Evolutionary conservation across 1,140 invertebrate species (phyloP).

Genomic region (Rhopalosiphum maidis): DNA sequence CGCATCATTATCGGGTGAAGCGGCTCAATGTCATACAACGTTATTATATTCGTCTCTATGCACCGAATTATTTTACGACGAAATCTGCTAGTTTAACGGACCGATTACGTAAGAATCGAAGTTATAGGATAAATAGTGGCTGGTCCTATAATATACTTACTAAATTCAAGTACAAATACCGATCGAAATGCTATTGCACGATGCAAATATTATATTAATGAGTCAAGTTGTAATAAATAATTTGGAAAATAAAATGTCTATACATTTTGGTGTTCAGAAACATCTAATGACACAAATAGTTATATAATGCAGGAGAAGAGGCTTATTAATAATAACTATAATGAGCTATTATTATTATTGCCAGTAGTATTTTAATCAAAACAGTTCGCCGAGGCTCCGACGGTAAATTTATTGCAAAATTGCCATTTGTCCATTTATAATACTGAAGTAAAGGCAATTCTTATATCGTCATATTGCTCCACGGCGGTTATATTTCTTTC

Average conservation of each 20-base stretch:
- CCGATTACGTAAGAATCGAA: too few relatives aligned
- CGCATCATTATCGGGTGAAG: too few relatives aligned
- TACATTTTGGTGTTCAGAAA: background rate
- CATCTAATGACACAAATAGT: background rate
- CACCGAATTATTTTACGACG: background rate
- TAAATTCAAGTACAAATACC: background rate
- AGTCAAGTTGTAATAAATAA: background rate
- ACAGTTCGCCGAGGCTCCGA: too few relatives aligned
- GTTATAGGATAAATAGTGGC: background rate
- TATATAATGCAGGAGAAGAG: background rate
- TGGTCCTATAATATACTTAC: background rate
- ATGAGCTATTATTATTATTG: too few relatives aligned
- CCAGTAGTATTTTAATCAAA: too few relatives aligned
- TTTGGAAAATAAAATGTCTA: background rate
- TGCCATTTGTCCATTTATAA: too few relatives aligned
- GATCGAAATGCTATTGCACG: background rate
- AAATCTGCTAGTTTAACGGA: too few relatives aligned
- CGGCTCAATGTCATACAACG: too few relatives aligned
- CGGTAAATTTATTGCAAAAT: background rate
- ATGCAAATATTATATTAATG: background rate
- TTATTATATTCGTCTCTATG: too few relatives aligned
- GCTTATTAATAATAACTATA: background rate
- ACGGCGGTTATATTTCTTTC: too few relatives aligned
- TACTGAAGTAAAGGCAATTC: too few relatives aligned
- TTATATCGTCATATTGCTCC: too few relatives aligned